Conservation (phyloP, 2,888 invertebrate species). For the Dastarcus helophoroides region DNA sequence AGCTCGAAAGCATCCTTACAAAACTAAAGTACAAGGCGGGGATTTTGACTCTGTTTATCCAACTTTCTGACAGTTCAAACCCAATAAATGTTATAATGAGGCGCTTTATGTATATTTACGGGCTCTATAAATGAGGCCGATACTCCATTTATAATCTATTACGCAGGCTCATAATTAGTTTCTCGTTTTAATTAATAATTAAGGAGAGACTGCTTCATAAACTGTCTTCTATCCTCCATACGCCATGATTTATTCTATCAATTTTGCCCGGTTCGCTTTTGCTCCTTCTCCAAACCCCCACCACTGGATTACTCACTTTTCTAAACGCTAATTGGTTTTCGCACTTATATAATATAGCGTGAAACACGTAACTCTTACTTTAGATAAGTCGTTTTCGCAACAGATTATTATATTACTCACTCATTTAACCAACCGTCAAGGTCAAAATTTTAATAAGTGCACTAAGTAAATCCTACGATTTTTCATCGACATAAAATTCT, state of each 20-base stretch:
- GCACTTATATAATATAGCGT: too few species aligned
- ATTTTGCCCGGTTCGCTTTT: too few species aligned
- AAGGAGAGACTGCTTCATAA: conserved; percentile 29
- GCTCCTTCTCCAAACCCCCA: too few species aligned
- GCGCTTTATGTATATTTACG: conserved; percentile 30
- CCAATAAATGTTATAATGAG: conserved; percentile 35
- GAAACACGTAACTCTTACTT: too few species aligned
- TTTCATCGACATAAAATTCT: too few species aligned
- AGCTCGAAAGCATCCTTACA: conserved; percentile 32
- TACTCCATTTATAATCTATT: conserved; percentile 34
- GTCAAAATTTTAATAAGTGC: too few species aligned
- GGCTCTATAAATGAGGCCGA: conserved; percentile 28
- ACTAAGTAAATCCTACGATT: too few species aligned
- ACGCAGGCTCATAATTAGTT: conserved; percentile 35
- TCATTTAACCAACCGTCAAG: too few species aligned
- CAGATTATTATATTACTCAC: too few species aligned
- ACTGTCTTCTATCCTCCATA: conserved; percentile 20
- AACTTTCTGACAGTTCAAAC: conserved; percentile 34
- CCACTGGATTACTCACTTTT: too few species aligned
- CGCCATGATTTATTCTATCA: conserved; percentile 24
- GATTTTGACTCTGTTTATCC: conserved; percentile 33
- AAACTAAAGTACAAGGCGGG: conserved; percentile 33
- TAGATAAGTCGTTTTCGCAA: too few species aligned
- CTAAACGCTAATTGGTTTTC: too few species aligned
- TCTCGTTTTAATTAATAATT: conserved; percentile 37